Evolutionary conservation across 2,113 vertebrate genomes (phyloP).

Genomic region (Acinonyx jubatus): DNA sequence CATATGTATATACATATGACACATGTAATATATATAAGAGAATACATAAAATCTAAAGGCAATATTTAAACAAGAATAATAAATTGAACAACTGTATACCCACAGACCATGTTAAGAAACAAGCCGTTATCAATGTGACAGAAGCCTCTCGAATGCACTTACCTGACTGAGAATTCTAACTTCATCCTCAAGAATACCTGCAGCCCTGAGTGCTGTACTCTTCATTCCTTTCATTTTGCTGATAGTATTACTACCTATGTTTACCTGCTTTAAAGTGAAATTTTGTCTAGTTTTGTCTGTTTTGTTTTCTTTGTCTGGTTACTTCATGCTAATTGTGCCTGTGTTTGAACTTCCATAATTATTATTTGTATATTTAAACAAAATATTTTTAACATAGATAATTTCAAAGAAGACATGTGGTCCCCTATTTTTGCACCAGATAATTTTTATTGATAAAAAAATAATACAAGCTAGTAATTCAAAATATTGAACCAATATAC

Average conservation of each 20-base stretch:
- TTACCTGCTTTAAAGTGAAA: not conserved
- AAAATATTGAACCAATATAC: not conserved
- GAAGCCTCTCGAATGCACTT: not conserved
- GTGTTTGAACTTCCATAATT: not conserved
- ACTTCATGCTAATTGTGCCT: not conserved
- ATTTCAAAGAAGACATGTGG: not conserved
- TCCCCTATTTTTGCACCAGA: not conserved
- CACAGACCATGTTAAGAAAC: not conserved
- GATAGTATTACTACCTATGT: not conserved
- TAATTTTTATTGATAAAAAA: not conserved
- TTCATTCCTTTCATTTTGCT: not conserved
- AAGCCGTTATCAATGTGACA: not conserved
- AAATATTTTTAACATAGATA: not conserved
- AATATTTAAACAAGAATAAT: not conserved
- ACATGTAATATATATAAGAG: no score
- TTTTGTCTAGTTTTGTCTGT: not conserved
- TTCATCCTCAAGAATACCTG: not conserved
- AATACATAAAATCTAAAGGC: not conserved
- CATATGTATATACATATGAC: not conserved
- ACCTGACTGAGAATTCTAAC: no score
- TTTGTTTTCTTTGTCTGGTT: not conserved
- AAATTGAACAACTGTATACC: not conserved
- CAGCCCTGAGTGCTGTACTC: accelerated
- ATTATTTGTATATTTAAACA: not conserved
- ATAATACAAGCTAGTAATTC: not conserved